These are phyloP conservation scores for Phyto melanocephala DNA, from an alignment of 2,888 invertebrate genomes.

Conservation along the genomic window DNA sequence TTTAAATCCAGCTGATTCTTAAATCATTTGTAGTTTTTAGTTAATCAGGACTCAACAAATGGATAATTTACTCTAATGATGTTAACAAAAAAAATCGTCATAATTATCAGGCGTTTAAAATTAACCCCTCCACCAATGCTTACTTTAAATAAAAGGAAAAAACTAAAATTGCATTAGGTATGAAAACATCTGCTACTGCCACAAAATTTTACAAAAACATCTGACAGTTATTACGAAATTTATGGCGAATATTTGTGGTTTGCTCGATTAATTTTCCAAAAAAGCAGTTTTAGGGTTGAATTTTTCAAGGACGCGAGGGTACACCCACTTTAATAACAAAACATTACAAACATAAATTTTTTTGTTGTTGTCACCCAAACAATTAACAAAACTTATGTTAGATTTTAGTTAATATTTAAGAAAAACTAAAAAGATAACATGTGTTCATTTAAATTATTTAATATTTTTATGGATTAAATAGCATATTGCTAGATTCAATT, in stretches of 20 bases:
- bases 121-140: not conserved
- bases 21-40: too few species aligned
- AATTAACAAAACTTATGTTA: conserved; percentile 43
- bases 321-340: conserved; percentile 16
- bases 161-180: not conserved
- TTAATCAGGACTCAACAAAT: too few species aligned
- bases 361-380: conserved; percentile 14
- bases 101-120: not conserved
- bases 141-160: not conserved
- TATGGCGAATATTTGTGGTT: conserved; percentile 23
- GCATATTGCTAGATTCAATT: not conserved
- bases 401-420: conserved; percentile 7
- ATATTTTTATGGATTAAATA: not conserved
- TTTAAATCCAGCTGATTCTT: too few species aligned
- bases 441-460: conserved; percentile 7
- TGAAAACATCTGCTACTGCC: conserved; percentile 24
- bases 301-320: not conserved
- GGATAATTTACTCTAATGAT: not conserved
- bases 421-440: not conserved
- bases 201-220: conserved; percentile 18
- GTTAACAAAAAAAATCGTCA: not conserved
- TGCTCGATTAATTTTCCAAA: conserved; percentile 12
- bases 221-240: not conserved
- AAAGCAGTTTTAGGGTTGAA: conserved; percentile 12
- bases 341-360: conserved; percentile 1